Percentiles rank a stretch among this genome's conserved stretches.
These are phyloP conservation scores for Chydorus sphaericus DNA, from an alignment of 2,888 invertebrate species.

Conservation along the genomic window DNA sequence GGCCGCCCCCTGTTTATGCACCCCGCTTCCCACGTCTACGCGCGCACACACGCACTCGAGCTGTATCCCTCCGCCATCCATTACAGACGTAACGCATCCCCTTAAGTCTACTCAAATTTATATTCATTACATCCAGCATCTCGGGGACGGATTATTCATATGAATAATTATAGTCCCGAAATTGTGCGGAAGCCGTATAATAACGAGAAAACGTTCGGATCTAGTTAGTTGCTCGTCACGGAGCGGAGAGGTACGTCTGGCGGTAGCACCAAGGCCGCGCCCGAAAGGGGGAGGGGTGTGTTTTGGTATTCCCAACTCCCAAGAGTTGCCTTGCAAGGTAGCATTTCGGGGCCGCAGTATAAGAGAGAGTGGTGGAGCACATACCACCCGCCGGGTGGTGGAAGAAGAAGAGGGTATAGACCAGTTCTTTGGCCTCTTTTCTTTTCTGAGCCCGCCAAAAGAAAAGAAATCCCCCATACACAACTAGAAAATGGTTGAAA, in stretches of 20 bases:
- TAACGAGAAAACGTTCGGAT: not conserved
- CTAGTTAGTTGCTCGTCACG: not conserved
- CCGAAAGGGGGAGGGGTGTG: not conserved
- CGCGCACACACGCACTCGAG: too few relatives aligned
- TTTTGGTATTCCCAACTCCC: not conserved
- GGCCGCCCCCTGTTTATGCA: slow-evolving; percentile 1
- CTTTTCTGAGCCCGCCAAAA: slow-evolving; percentile 2
- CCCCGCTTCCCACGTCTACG: too few relatives aligned
- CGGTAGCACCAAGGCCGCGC: too few relatives aligned
- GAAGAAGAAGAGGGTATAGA: too few relatives aligned
- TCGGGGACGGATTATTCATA: too few relatives aligned
- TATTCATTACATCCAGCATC: too few relatives aligned
- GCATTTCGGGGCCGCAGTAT: not conserved
- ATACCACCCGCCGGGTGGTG: not conserved
- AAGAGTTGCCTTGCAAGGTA: not conserved
- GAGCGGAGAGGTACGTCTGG: not conserved
- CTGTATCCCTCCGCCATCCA: slow-evolving; percentile 5
- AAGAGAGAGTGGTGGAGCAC: not conserved
- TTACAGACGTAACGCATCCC: not conserved
- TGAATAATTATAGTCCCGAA: too few relatives aligned
- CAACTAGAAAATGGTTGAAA: too few relatives aligned
- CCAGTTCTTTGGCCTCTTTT: slow-evolving; percentile 3
- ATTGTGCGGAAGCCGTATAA: too few relatives aligned
- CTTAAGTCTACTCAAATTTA: too few relatives aligned
- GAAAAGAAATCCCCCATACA: too few relatives aligned